These are phyloP conservation scores for Rutpela maculata DNA, from an alignment of 2,888 invertebrate species.

Conservation along the genomic window DNA sequence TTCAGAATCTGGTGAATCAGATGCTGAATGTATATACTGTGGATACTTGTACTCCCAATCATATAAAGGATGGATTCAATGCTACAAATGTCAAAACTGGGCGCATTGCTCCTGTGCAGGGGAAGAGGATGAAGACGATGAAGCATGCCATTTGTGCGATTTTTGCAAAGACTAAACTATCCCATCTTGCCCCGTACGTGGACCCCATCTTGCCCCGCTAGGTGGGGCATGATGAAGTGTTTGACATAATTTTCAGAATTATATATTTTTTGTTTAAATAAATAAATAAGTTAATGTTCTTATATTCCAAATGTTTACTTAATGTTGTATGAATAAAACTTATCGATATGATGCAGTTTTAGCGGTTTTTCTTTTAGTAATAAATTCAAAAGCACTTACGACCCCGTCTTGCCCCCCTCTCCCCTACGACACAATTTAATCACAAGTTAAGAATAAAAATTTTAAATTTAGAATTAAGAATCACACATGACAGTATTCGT, in stretches of 20 bases:
- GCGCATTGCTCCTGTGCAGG: constrained; percentile 26
- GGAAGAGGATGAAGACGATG: constrained; percentile 26
- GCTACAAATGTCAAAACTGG: constrained; percentile 15
- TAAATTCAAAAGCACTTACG: constrained; percentile 18
- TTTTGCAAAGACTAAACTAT: constrained; percentile 13
- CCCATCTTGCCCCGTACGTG: constrained; percentile 16
- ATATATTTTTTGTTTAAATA: constrained; percentile 22
- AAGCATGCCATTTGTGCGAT: constrained; percentile 14
- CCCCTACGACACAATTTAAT: too few relatives aligned
- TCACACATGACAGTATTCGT: too few relatives aligned
- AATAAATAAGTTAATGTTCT: constrained; percentile 14
- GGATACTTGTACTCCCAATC: constrained; percentile 20
- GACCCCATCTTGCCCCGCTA: constrained; percentile 21
- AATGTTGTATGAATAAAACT: constrained; percentile 7
- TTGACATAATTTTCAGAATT: constrained; percentile 19
- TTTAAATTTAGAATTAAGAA: too few relatives aligned
- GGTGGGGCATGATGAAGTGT: constrained; percentile 29
- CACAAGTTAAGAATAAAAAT: too few relatives aligned
- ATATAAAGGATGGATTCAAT: constrained; percentile 25
- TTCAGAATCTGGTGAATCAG: constrained; percentile 5
- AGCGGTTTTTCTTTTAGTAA: constrained; percentile 2
- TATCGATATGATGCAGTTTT: constrained; percentile 11
- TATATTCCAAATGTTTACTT: constrained; percentile 10
- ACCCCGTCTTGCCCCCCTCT: constrained; percentile 11
- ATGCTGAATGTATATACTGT: constrained; percentile 29